These are phyloP conservation scores for Microcebus ravelobensis DNA, from an alignment of 2,113 vertebrate species.

Conservation along the genomic window DNA sequence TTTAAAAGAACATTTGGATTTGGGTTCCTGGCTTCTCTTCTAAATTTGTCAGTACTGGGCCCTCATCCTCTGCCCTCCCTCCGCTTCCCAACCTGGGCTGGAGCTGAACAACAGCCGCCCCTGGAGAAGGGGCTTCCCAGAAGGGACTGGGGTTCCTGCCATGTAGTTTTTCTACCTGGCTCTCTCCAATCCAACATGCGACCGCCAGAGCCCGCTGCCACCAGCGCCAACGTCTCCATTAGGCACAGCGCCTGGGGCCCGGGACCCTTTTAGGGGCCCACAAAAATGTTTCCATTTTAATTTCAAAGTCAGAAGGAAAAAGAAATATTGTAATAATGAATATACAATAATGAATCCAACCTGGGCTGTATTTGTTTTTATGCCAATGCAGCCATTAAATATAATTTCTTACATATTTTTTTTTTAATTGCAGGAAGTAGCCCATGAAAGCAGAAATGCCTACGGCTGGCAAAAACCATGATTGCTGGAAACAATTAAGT, in stretches of 20 bases:
- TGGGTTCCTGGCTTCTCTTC: not conserved
- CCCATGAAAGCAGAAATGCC: not conserved
- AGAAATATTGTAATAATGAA: not conserved
- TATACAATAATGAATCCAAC: not conserved
- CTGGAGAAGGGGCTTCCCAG: not conserved
- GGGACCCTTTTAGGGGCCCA: not conserved
- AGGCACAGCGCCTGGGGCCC: not conserved
- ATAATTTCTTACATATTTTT: not conserved
- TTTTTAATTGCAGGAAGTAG: not conserved
- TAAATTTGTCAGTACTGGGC: not conserved
- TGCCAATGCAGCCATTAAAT: not conserved
- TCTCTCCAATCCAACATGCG: rapidly evolving
- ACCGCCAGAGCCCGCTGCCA: not conserved
- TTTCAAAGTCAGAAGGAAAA: not conserved
- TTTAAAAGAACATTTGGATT: not conserved
- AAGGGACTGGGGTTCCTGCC: not conserved
- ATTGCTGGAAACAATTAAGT: not conserved
- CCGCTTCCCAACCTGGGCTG: too few species aligned
- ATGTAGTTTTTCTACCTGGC: not conserved
- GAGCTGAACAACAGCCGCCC: not conserved
- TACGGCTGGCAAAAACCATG: not conserved
- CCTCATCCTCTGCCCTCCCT: not conserved
- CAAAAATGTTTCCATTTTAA: not conserved
- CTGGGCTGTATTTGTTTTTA: not conserved
- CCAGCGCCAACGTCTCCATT: not conserved